Base-by-base conservation (phyloP, 1,140 invertebrate genomes). In the Drosophila nikananu region DNA sequence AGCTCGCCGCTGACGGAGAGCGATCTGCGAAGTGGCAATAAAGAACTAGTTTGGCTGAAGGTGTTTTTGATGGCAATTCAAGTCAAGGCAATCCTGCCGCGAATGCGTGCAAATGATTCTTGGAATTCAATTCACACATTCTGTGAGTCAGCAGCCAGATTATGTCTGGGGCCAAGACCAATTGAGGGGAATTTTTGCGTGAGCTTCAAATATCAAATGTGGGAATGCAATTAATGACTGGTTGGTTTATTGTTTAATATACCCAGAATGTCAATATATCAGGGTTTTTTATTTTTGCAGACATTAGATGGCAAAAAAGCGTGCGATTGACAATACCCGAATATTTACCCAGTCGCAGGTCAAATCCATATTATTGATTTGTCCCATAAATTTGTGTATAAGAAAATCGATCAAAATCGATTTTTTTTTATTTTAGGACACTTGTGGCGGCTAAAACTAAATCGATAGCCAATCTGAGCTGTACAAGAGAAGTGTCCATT, bases 21-120 rank as follows among this genome's bases (percentile, higher is more conserved):
- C 17, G 15, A 61, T 27, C 60, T 51, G 17, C 25, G 23, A 63
- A 51, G 21, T 44, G 48, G 19, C 21, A 35, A 35, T 39, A 57
- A 58, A 30, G 63, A 37, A 46, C 39, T 17, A 54, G 67, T 67
- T 68, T 49, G 7, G 63, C 27, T 12, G 19, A 71, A 55, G 42
- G 41, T 48, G 52, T 21, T 59, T 71, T 59, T 71, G 25, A 39
- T 35, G 52, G 35, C 32, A 71, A 71, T 72, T 30, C 66, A 46
- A 58, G 42, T 72, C 68, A 72, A 72, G 68, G 68, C 65, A 37
- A 49, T 58, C 65, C 23, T 23, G 68, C 41, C 41, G 44, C 46
- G 5, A 57, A 46, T 70, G 32, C 25, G 41, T 35, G 48, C 13
- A 48, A 39, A 13, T 23, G 27, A 72, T 71, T 72, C 52, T 58